Conservation (phyloP, 2,113 vertebrate species). For the Sceloporus undulatus region DNA sequence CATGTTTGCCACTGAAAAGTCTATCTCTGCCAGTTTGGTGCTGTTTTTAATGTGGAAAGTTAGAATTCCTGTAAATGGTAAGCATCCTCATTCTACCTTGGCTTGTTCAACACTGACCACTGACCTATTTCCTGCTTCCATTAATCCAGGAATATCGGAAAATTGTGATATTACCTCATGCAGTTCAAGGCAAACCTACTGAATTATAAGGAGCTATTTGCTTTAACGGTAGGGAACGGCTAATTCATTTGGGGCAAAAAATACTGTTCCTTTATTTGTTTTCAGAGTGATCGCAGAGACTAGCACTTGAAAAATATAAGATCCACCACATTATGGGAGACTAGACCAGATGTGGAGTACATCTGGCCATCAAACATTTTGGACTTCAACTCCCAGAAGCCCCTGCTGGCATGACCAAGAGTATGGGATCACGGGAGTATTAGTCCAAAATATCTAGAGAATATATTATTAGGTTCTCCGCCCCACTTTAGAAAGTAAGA, state of each 20-base stretch:
- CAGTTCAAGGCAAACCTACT: too few relatives aligned
- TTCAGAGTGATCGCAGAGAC: constrained; percentile 39
- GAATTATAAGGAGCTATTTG: neutral
- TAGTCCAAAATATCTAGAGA: too few relatives aligned
- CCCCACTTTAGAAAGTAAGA: too few relatives aligned
- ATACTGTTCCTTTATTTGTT: constrained; percentile 39
- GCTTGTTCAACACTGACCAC: neutral
- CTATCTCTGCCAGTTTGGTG: neutral
- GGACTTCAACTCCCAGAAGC: neutral
- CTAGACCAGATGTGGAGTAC: neutral
- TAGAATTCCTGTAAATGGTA: too few relatives aligned
- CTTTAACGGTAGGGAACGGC: constrained; percentile 18
- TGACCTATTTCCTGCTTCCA: neutral
- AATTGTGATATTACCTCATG: neutral
- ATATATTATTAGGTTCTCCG: too few relatives aligned
- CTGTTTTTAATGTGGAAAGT: neutral
- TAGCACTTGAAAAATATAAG: constrained; percentile 50
- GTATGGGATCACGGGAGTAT: too few relatives aligned
- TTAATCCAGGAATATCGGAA: neutral
- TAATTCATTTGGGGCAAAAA: constrained; percentile 33
- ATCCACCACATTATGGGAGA: neutral
- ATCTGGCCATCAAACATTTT: neutral
- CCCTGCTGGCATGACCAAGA: neutral
- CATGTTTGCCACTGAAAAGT: neutral
- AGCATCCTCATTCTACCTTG: neutral